These are phyloP conservation scores for Aleiodes leptofemur DNA, from an alignment of 2,888 invertebrate genomes.

Conservation along the genomic window DNA sequence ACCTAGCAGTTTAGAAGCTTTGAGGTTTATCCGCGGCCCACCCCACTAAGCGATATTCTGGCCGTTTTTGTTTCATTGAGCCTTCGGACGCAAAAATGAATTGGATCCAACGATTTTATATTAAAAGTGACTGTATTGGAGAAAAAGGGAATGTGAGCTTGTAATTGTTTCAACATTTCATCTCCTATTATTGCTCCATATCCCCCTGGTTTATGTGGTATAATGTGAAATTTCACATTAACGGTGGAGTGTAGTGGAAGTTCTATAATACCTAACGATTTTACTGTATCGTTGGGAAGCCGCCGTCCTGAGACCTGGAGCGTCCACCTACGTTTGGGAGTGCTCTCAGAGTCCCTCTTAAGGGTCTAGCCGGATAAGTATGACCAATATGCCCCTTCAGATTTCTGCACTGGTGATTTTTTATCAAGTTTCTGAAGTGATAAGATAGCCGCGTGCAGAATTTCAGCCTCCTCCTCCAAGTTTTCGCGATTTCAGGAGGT, in stretches of 20 bases:
- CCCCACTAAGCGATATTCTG: conserved; percentile 5
- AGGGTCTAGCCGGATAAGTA: too few relatives aligned
- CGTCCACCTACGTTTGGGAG: too few relatives aligned
- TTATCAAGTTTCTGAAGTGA: too few relatives aligned
- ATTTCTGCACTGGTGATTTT: too few relatives aligned
- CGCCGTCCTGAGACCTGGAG: too few relatives aligned
- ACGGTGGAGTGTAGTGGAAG: not conserved
- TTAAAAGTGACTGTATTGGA: not conserved
- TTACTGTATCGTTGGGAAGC: too few relatives aligned
- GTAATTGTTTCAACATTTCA: not conserved
- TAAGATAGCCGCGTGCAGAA: too few relatives aligned
- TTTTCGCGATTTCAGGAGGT: too few relatives aligned
- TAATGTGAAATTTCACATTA: not conserved
- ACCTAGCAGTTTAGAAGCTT: not conserved
- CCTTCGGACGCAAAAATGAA: not conserved
- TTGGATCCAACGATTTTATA: not conserved
- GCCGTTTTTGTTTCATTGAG: not conserved
- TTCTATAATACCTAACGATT: too few relatives aligned
- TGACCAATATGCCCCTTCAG: too few relatives aligned
- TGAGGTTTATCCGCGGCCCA: not conserved
- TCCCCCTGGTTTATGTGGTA: conserved; percentile 2
- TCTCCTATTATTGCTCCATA: not conserved
- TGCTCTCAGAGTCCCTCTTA: too few relatives aligned
- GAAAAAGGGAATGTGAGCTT: not conserved
- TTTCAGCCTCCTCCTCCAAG: too few relatives aligned